Evolutionary conservation across 2,888 invertebrate species (phyloP).

Genomic region (Atrina japonica): DNA sequence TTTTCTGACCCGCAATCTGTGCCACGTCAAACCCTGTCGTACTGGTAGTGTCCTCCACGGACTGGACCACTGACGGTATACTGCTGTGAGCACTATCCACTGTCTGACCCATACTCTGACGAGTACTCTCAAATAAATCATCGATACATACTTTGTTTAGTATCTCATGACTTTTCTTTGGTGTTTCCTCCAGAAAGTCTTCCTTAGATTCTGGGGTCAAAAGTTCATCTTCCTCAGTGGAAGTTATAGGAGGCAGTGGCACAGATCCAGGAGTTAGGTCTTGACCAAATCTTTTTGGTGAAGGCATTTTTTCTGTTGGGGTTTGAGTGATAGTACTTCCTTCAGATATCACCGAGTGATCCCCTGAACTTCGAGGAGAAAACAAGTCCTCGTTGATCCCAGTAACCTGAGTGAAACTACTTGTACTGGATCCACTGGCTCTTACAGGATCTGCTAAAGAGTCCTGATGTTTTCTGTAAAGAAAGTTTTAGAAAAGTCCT

Average conservation of each 20-base stretch:
- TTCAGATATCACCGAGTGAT: constrained; percentile 49
- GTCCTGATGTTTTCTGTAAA: constrained; percentile 35
- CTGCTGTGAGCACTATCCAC: constrained; percentile 27
- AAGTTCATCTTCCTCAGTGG: constrained; percentile 66
- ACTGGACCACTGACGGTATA: constrained; percentile 26
- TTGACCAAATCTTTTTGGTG: constrained; percentile 32
- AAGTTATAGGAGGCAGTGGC: constrained; percentile 69
- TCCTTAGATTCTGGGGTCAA: constrained; percentile 56
- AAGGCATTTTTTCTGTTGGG: constrained; percentile 35
- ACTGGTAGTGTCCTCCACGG: constrained; percentile 56
- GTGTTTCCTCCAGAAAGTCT: constrained; percentile 49
- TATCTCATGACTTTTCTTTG: constrained; percentile 23
- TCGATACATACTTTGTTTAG: constrained; percentile 46
- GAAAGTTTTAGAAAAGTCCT: background rate
- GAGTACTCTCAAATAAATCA: constrained; percentile 37
- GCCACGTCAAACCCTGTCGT: constrained; percentile 60
- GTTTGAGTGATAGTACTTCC: constrained; percentile 70
- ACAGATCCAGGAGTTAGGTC: constrained; percentile 69
- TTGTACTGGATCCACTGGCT: constrained; percentile 70
- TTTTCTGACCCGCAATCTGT: constrained; percentile 44
- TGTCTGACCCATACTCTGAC: constrained; percentile 31
- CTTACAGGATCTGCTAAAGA: constrained; percentile 33
- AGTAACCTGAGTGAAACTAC: constrained; percentile 76
- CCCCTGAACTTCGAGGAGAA: constrained; percentile 66
- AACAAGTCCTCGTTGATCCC: constrained; percentile 65